phyloP scores from a whole-genome alignment of 2,797 vertebrate genomes.

The Aratinga solstitialis region DNA sequence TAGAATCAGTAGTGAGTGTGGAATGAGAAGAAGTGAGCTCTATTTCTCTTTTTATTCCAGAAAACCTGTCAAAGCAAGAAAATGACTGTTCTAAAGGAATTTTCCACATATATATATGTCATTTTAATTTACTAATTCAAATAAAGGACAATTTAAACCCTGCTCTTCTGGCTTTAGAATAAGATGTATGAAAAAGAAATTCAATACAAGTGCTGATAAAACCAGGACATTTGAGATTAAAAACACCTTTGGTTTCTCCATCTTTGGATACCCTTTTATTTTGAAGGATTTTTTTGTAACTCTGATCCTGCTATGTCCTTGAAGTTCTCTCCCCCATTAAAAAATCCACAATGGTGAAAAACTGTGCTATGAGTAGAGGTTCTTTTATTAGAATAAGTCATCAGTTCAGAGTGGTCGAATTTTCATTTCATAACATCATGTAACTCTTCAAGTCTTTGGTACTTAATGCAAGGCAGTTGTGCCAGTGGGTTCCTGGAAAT shows the following conservation, averaged over 20 bases:
- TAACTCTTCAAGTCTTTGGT: not conserved
- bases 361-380: not conserved
- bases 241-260: not conserved
- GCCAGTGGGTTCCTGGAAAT: constrained; percentile 30
- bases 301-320: not conserved
- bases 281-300: not conserved
- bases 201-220: not conserved
- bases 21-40: constrained; percentile 2
- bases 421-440: constrained; percentile 1
- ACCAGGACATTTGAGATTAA: not conserved
- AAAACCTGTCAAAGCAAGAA: not conserved
- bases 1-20: not conserved
- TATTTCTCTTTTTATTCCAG: not conserved
- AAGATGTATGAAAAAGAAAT: not conserved
- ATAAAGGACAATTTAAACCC: not conserved
- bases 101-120: not conserved
- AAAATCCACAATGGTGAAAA: not conserved
- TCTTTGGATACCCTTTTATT: not conserved
- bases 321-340: not conserved
- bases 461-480: not conserved
- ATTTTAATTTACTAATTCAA: not conserved
- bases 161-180: not conserved
- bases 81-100: not conserved
- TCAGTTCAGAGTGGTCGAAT: not conserved
- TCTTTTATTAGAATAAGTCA: constrained; percentile 44